Evolutionary conservation across 92 coral and sea anemone species (phyloP).

Genomic region (Siderastrea siderea): DNA sequence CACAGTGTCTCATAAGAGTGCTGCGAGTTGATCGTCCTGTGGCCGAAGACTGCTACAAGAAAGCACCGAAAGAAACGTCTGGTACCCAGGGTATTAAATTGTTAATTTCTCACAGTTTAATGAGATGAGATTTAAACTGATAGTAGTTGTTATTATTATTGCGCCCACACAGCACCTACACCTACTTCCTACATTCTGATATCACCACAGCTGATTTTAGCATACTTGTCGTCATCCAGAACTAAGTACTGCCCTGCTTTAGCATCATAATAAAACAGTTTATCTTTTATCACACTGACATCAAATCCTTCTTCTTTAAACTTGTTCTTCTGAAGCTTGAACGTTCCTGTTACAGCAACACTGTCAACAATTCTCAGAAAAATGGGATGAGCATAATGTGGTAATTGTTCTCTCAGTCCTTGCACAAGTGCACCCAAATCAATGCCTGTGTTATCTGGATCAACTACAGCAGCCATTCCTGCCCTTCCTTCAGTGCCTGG

Average conservation of each 20-base stretch:
- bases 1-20: no score
- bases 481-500: slow-evolving; percentile 97
- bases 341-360: slow-evolving; percentile 91
- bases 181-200: slow-evolving; percentile 61
- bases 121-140: no score
- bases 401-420: slow-evolving; percentile 72
- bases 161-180: no score
- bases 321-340: slow-evolving; percentile 90
- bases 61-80: no score
- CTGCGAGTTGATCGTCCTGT: no score
- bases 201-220: slow-evolving; percentile 72
- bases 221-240: slow-evolving; percentile 71
- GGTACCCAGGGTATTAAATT: no score
- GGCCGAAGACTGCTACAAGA: no score
- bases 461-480: slow-evolving; percentile 96
- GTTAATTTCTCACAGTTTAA: no score
- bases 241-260: slow-evolving; percentile 70
- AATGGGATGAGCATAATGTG: slow-evolving; percentile 91
- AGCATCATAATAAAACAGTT: slow-evolving; percentile 71
- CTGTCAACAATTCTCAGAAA: slow-evolving; percentile 85
- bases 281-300: slow-evolving; percentile 76
- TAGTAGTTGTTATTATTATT: no score
- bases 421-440: slow-evolving; percentile 67
- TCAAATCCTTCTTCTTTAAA: slow-evolving; percentile 91
- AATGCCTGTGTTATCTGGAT: slow-evolving; percentile 72